Conservation (phyloP, 2,797 vertebrate species). For the Sciurus carolinensis region DNA sequence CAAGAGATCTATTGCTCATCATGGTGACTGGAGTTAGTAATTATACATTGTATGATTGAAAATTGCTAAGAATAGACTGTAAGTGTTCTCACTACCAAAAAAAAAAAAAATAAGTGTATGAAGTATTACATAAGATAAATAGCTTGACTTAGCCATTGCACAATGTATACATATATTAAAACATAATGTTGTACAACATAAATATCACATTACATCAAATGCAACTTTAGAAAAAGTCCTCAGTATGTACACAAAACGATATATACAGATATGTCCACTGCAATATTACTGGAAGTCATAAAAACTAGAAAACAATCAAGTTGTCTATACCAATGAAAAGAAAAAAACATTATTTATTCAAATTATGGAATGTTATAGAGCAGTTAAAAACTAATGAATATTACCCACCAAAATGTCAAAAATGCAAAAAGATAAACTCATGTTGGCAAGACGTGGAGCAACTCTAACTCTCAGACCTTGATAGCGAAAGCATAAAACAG, state of each 20-base stretch:
- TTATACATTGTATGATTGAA: neutral
- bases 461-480: neutral
- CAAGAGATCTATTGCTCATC: neutral
- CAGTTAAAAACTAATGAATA: slow-evolving; percentile 18
- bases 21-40: neutral
- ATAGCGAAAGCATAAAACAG: neutral
- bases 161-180: neutral
- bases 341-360: neutral
- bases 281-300: neutral
- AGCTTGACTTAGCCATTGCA: neutral
- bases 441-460: neutral
- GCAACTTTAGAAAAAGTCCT: neutral
- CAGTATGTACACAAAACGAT: neutral
- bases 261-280: neutral
- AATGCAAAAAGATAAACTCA: neutral
- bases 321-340: neutral
- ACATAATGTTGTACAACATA: neutral
- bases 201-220: neutral
- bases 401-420: neutral
- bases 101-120: neutral
- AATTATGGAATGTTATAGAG: neutral
- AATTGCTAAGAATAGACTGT: neutral
- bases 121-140: neutral
- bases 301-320: neutral
- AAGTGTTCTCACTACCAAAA: neutral